phyloP scores from a whole-genome alignment of 2,113 vertebrate species.

The Balaeniceps rex region DNA sequence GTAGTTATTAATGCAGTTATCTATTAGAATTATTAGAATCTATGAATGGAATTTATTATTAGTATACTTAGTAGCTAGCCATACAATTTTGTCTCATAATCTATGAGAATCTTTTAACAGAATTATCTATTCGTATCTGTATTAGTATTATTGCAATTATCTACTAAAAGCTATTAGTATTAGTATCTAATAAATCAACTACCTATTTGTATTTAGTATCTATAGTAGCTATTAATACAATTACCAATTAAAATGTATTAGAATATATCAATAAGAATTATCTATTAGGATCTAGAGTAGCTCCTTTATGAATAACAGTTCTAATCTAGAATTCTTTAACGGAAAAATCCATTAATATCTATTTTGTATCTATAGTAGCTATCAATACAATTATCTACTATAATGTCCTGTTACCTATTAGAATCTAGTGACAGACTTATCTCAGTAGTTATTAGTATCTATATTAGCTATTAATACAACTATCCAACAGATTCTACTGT shows the following conservation, averaged over 20 bases:
- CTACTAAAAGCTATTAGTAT: background rate
- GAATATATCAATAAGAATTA: too few relatives aligned
- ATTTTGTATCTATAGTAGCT: background rate
- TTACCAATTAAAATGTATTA: background rate
- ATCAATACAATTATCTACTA: background rate
- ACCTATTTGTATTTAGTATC: background rate
- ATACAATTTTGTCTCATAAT: background rate
- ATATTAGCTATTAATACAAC: background rate
- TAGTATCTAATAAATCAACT: background rate
- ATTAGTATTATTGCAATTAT: background rate
- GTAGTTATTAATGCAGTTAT: background rate
- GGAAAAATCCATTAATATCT: background rate
- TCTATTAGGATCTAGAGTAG: background rate
- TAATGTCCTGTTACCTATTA: background rate
- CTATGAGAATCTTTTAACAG: background rate
- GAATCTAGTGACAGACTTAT: background rate
- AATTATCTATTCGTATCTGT: background rate
- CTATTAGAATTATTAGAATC: background rate
- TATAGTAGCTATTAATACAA: background rate
- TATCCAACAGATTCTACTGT: background rate
- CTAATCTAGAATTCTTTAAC: background rate
- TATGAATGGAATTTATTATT: background rate
- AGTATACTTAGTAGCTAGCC: background rate
- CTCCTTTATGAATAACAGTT: background rate
- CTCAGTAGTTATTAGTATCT: background rate